Base-by-base conservation (phyloP, 2,797 vertebrate species). In the Myotis daubentonii region DNA sequence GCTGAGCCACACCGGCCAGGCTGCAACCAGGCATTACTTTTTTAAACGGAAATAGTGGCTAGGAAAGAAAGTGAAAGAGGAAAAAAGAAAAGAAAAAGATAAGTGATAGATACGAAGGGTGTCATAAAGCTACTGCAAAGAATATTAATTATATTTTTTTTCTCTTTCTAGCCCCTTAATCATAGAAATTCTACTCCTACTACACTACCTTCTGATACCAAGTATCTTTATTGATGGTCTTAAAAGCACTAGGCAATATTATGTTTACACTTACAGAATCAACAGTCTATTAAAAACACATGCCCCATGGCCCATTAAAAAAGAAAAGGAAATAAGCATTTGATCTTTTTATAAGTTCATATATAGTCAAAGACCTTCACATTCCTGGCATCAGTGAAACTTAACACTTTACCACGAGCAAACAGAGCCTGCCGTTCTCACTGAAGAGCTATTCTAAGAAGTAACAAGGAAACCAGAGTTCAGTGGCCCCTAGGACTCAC, bases 221-320 rank as follows among this genome's bases (percentile, higher is more conserved):
- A 44, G 4, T 78, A 49, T 44, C 68, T 92, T 92, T 88, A 87
- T 5, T 38, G 30, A n/a, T 79, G 49, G 30, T n/a, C 47, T 82
- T 90, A 57, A 87, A 88, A 72, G 28, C 25, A 89, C 33, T 16
- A 85, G 47, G 47, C 33, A 87, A 44, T 66, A 85, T 86, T 55
- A 75, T 17, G 17, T 84, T 47, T 70, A 28, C 11, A 79, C 19
- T 95, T 87, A 87, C 20, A 89, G 28, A 95, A 82, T 78, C 89
- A 80, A 91, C 33, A 11, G 51, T 65, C 60, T 93, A 72, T 84
- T 95, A 78, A 93, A 92, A 92, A 55, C 79, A 95, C 57, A 75
- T 81, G 62, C 41, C 8, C 30, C 4, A 0, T 38, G 51, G 25
- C n/a, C 33, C 80, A 90, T 74, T 41, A 79, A 88, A 84, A 80